Percentiles rank a stretch among this genome's conserved stretches.
phyloP scores from a whole-genome alignment of 1,140 invertebrate genomes.

The Liolophura sinensis region DNA sequence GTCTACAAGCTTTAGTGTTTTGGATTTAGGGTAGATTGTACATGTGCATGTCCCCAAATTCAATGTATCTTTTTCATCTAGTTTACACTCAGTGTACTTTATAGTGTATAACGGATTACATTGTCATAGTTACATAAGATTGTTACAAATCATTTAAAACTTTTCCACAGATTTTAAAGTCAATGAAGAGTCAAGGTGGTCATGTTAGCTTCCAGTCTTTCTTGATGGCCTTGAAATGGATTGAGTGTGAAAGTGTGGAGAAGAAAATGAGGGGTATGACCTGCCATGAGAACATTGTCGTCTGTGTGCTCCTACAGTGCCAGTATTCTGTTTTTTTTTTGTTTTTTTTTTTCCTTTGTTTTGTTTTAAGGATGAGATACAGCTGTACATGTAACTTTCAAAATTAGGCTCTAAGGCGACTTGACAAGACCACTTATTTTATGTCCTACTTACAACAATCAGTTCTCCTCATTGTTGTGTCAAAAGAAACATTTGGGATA shows the following conservation, averaged over 20 bases:
- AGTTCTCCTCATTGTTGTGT: not conserved
- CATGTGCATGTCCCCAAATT: not conserved
- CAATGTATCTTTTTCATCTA: not conserved
- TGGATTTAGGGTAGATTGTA: not conserved
- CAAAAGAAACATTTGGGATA: no score
- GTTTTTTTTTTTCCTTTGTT: no score
- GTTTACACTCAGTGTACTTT: no score
- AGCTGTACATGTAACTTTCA: no score
- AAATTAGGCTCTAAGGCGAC: not conserved
- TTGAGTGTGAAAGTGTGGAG: slow-evolving; percentile 26
- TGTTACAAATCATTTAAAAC: slow-evolving; percentile 2
- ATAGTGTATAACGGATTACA: slow-evolving; percentile 6
- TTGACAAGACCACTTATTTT: slow-evolving; percentile 3
- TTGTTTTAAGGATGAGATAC: not conserved
- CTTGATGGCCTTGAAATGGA: slow-evolving; percentile 32
- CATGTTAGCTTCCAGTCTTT: slow-evolving; percentile 35
- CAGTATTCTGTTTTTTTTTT: not conserved
- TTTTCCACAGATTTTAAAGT: slow-evolving; percentile 26
- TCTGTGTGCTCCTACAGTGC: not conserved
- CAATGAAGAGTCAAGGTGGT: slow-evolving; percentile 25
- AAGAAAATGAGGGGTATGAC: slow-evolving; percentile 32
- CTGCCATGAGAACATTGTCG: not conserved
- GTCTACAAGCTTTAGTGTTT: not conserved
- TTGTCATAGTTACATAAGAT: not conserved
- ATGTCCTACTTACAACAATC: slow-evolving; percentile 13